Conservation (phyloP, 2,797 vertebrate species). For the Gadopsis bispinosus region DNA sequence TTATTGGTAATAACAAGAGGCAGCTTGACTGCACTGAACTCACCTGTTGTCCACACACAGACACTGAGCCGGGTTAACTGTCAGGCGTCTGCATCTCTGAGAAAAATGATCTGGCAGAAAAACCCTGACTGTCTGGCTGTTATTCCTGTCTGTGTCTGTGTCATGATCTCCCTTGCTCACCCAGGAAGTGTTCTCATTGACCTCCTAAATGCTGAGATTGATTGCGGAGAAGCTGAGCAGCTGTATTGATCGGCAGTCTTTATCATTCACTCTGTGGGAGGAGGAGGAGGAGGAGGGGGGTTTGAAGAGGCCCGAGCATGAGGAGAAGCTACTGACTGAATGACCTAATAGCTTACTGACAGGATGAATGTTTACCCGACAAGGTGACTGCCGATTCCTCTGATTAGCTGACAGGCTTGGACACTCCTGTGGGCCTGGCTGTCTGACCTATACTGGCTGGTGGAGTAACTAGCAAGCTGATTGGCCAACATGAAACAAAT, state of each 20-base stretch:
- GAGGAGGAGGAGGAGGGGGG: conserved; percentile 24
- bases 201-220: conserved; percentile 82
- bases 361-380: conserved; percentile 46
- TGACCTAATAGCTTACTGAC: conserved; percentile 47
- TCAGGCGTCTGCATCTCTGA: conserved; percentile 28
- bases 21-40: not conserved
- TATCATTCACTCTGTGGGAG: conserved; percentile 61
- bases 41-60: not conserved
- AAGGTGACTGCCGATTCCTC: conserved; percentile 38
- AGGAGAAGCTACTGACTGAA: conserved; percentile 42
- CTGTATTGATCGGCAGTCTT: conserved; percentile 80
- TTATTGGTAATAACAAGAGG: not conserved
- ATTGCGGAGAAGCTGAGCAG: conserved; percentile 80
- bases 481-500: not conserved
- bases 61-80: conserved; percentile 7
- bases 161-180: conserved; percentile 67
- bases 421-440: not conserved
- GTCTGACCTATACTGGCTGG: conserved; percentile 21
- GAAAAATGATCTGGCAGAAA: conserved; percentile 37
- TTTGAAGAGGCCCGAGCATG: conserved; percentile 19
- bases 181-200: conserved; percentile 83
- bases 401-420: conserved; percentile 21
- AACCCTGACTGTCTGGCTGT: conserved; percentile 50
- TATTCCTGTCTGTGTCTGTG: conserved; percentile 63
- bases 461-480: not conserved